These are phyloP conservation scores for Diplolepis rosae DNA, from an alignment of 2,888 invertebrate species.

Conservation along the genomic window DNA sequence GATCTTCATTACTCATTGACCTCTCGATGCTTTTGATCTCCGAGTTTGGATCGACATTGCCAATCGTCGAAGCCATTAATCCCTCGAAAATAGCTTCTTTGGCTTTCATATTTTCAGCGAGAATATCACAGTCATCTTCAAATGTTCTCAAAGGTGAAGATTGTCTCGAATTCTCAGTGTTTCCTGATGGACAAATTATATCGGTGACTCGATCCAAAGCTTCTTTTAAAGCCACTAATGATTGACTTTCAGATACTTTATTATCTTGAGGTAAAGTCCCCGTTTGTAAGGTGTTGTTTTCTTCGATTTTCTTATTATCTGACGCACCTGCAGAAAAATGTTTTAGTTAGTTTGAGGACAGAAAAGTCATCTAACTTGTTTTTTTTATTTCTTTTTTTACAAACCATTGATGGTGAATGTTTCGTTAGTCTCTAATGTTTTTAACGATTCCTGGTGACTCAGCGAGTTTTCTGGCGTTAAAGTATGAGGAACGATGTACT, in stretches of 20 bases:
- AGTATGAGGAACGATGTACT: neutral
- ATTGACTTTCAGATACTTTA: constrained; percentile 35
- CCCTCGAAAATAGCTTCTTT: constrained; percentile 53
- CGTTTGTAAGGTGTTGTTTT: neutral
- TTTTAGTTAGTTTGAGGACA: neutral
- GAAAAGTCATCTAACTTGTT: too few species aligned
- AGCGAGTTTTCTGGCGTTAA: neutral
- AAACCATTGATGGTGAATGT: constrained; percentile 46
- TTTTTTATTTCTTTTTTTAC: neutral
- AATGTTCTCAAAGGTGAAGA: constrained; percentile 38
- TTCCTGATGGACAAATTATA: constrained; percentile 54
- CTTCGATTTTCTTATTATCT: neutral
- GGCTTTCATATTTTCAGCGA: constrained; percentile 30
- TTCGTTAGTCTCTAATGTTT: constrained; percentile 43
- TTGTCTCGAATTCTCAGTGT: constrained; percentile 33
- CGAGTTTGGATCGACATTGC: constrained; percentile 40
- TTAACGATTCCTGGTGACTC: neutral
- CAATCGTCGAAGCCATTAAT: constrained; percentile 45
- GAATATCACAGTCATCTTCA: constrained; percentile 34
- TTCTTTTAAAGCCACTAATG: constrained; percentile 57
- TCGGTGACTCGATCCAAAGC: constrained; percentile 64
- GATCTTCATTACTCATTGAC: constrained; percentile 34
- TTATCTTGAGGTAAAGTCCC: neutral
- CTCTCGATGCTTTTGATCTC: constrained; percentile 56
- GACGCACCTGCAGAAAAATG: neutral